Evolutionary conservation across 2,888 invertebrate genomes (phyloP), one percentile per base, ranked within the genome.

Genomic region (Drosophila cognata): DNA sequence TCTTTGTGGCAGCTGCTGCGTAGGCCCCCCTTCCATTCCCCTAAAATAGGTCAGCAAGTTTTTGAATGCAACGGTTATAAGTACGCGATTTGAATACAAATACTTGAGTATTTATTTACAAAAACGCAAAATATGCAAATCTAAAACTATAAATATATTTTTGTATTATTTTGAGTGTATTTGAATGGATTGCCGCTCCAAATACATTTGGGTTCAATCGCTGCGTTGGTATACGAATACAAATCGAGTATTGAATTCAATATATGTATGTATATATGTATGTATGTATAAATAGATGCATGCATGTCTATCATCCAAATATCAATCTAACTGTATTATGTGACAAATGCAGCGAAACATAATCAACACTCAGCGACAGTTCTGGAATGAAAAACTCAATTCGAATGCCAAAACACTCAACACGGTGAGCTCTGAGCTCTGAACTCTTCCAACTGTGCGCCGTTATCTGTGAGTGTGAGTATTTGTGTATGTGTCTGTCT

Each of bases 361-460:
- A 80, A 80, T 80, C 80, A 80, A 80, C 81, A 81, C 81, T 58
- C 65, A 48, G 66, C 68, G 69, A 61, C 74, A 74, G 76, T 74
- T 71, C 43, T 69, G 69, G 62, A 60, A 74, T 75, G 70, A 71
- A 80, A 60, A 80, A 68, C 88, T 74, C 78, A 78, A 78, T 83
- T 88, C 78, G 82, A 84, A 80, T 88, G 80, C 80, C 85, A 88
- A 85, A 85, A 86, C 86, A 83, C 84, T 88, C 84, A 81, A 66
- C 71, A 2, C 76, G 82, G 74, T 79, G 73, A 51, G 70, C 68
- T 55, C 60, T 28, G 38, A 18, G 60, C 61, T 62, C 50, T 51
- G 53, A 67, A 58, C 61, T 62, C 50, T 41, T 13, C 33, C 52
- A 52, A 35, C 35, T 50, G 41, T 46, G 28, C 71, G 55, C 4